Conservation (phyloP, 2,113 vertebrate genomes). For the Hassar affinis region DNA sequence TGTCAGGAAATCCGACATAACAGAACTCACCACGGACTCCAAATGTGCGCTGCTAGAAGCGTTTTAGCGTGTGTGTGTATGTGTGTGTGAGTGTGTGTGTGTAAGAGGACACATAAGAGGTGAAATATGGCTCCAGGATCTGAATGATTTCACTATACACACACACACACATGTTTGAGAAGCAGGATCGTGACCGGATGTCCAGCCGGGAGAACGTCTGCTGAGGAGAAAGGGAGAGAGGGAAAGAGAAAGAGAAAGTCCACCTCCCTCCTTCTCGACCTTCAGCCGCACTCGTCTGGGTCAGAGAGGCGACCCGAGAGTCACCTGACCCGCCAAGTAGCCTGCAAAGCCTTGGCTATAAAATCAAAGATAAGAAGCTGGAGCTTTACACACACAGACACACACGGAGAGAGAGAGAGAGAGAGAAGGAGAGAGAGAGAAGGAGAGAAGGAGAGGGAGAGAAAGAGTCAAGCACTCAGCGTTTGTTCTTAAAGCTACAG, state of each 20-base stretch:
- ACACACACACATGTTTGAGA: not conserved
- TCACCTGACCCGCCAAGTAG: constrained; percentile 70
- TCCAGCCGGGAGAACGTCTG: not conserved
- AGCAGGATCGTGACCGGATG: not conserved
- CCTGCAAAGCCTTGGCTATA: constrained; percentile 68
- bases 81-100: not conserved
- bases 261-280: constrained; percentile 36
- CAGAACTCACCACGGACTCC: not conserved
- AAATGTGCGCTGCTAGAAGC: not conserved
- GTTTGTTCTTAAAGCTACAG: constrained; percentile 60
- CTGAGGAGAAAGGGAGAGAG: not conserved
- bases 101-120: not conserved
- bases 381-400: constrained; percentile 55
- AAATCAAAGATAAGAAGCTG: constrained; percentile 71
- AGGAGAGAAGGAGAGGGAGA: not conserved
- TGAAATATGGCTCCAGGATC: not conserved
- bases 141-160: not conserved
- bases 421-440: not conserved
- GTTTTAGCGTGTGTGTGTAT: not conserved
- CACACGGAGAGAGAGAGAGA: not conserved
- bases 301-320: constrained; percentile 59
- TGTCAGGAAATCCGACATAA: not conserved
- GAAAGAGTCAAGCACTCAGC: constrained; percentile 41
- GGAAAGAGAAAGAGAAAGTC: not conserved
- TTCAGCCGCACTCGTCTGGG: constrained; percentile 62